Percentiles rank a stretch among this genome's conserved stretches.
phyloP scores from a whole-genome alignment of 1,140 invertebrate species.

The Caenorhabditis inopinata region DNA sequence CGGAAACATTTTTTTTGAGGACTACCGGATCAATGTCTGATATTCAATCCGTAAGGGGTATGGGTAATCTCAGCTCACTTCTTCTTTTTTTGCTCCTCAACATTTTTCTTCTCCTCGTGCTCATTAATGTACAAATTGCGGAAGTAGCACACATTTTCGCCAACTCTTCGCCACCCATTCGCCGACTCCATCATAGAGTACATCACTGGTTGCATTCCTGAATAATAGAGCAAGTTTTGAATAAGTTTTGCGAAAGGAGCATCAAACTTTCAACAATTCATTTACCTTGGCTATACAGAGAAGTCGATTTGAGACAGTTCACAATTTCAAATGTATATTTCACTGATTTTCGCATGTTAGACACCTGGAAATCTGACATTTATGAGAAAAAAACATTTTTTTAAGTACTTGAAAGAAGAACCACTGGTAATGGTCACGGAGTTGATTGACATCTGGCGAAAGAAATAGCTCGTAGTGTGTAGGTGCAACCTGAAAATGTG shows the following conservation, averaged over 20 bases:
- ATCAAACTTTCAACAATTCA: no score
- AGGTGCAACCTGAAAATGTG: conserved; percentile 33
- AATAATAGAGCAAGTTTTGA: conserved; percentile 22
- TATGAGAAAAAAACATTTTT: background rate
- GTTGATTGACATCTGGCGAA: conserved; percentile 81
- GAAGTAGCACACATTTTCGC: conserved; percentile 81
- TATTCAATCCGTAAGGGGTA: background rate
- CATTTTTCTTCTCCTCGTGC: conserved; percentile 5
- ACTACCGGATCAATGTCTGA: no score
- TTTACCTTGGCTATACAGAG: conserved; percentile 81
- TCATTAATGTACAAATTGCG: conserved; percentile 67
- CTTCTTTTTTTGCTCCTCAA: conserved; percentile 36
- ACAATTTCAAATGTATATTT: conserved; percentile 85
- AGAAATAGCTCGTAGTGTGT: conserved; percentile 90
- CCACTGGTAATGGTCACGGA: conserved; percentile 79
- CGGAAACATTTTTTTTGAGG: no score
- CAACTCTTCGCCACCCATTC: conserved; percentile 76
- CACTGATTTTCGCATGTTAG: conserved; percentile 75
- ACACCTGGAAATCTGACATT: conserved; percentile 70
- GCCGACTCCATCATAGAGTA: conserved; percentile 78
- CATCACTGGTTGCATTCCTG: conserved; percentile 85
- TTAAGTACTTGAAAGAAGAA: conserved; percentile 82
- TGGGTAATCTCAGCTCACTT: background rate
- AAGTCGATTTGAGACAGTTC: conserved; percentile 85
- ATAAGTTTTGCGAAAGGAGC: no score